A percentile compares a stretch with the other conserved stretches of the same genome.
Evolutionary conservation across 2,888 invertebrate species (phyloP).

Genomic region (Pecten maximus): DNA sequence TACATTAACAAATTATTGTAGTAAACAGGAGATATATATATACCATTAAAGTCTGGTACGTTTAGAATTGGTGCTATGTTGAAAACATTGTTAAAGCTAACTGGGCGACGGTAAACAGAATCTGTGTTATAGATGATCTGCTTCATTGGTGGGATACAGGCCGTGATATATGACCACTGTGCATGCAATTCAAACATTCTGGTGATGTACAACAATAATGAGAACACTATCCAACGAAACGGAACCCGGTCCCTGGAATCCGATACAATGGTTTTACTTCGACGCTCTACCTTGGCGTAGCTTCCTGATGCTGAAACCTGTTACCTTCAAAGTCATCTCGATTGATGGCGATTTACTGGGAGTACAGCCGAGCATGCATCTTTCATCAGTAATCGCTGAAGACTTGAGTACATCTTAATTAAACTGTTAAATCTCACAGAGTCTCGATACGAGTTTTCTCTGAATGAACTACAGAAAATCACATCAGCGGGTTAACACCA

Average conservation of each 20-base stretch:
- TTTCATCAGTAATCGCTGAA: neutral
- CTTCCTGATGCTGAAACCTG: neutral
- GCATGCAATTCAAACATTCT: neutral
- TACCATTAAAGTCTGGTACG: too few species aligned
- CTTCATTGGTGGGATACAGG: neutral
- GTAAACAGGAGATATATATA: too few species aligned
- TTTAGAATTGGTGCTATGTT: too few species aligned
- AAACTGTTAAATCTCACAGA: neutral
- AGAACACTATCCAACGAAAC: neutral
- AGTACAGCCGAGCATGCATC: neutral
- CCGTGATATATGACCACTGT: neutral
- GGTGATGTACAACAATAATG: neutral
- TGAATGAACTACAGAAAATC: neutral
- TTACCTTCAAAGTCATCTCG: neutral
- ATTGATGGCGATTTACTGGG: neutral
- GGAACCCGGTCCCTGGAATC: neutral
- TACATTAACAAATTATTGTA: too few species aligned
- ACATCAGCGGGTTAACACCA: neutral
- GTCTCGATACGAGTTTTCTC: neutral
- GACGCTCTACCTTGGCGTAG: neutral
- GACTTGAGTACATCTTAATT: neutral
- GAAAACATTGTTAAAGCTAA: too few species aligned
- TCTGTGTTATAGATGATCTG: neutral
- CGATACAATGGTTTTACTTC: neutral
- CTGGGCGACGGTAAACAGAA: neutral